Evolutionary conservation across 2,888 invertebrate genomes (phyloP), one percentile per base, ranked within the genome.

Genomic region (Polyommatus icarus): DNA sequence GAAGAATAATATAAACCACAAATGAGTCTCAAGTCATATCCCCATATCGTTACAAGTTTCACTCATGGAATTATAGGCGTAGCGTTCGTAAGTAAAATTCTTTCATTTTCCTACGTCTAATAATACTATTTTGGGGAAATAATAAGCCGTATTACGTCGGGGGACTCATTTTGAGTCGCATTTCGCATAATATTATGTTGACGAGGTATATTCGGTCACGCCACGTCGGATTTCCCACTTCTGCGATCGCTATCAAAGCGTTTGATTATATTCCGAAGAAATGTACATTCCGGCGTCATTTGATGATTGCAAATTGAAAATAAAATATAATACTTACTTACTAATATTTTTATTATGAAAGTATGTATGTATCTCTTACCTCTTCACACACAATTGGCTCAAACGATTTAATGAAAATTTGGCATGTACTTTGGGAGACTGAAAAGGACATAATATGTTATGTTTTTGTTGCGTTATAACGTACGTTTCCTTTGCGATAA

Each of bases 141-240:
- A 86, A 85, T 83, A 85, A 85, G 85, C 84, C 81, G 81, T 82
- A 84, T 85, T 82, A 83, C 84, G 85, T 87, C 87, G 85, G 82
- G 84, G 83, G 84, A 83, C 84, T 85, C 84, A 86, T 86, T 87
- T 86, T 83, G 85, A 85, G 84, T 86, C 85, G 86, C 84, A 87
- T 87, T 88, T 86, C 84, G 86, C 87, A 85, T 87, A 86, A 86
- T 87, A 87, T 87, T 84, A 85, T 83, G 85, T 84, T 85, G 85
- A 85, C 86, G 84, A 84, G 84, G 84, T 85, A 83, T 84, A 84
- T 84, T 86, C 82, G 85, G 87, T 85, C 87, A 87, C 87, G 86
- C 87, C 83, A 87, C 84, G 82, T 82, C 81, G 84, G 80, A 80
- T 84, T 84, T 85, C 82, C 83, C 82, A 82, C 85, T 83, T 82